phyloP scores from a whole-genome alignment of 2,797 vertebrate genomes.

The Coregonus sp. region DNA sequence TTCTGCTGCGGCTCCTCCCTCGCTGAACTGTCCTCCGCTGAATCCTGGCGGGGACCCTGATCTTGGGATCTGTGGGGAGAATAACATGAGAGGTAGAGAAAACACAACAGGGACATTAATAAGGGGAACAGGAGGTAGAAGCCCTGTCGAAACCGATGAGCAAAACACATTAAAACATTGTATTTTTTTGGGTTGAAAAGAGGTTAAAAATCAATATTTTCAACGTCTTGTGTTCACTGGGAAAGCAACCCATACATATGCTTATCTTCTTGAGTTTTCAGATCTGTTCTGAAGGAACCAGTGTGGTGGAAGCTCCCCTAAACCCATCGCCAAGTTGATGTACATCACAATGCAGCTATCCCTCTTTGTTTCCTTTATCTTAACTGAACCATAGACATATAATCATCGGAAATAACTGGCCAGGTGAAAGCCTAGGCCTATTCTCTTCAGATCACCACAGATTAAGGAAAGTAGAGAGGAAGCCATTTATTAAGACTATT shows the following conservation, averaged over 20 bases:
- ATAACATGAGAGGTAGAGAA: neutral
- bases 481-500: neutral
- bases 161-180: too few relatives aligned
- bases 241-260: too few relatives aligned
- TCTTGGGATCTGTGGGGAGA: constrained; percentile 54
- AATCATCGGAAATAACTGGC: neutral
- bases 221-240: too few relatives aligned
- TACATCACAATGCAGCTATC: too few relatives aligned
- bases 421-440: neutral
- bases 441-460: neutral
- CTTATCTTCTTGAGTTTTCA: too few relatives aligned
- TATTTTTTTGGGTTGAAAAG: too few relatives aligned
- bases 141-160: neutral
- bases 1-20: constrained; percentile 68
- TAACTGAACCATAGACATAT: neutral
- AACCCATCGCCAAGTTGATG: too few relatives aligned
- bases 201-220: too few relatives aligned
- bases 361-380: neutral
- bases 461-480: neutral
- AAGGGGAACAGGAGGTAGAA: neutral
- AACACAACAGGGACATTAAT: neutral
- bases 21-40: constrained; percentile 66
- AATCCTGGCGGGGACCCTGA: constrained; percentile 52
- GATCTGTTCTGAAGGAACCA: too few relatives aligned
- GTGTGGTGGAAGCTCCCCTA: too few relatives aligned